A percentile compares a stretch with the other conserved stretches of the same genome.
phyloP scores from a whole-genome alignment of 2,888 invertebrate species.

The Pterobdella sp. region DNA sequence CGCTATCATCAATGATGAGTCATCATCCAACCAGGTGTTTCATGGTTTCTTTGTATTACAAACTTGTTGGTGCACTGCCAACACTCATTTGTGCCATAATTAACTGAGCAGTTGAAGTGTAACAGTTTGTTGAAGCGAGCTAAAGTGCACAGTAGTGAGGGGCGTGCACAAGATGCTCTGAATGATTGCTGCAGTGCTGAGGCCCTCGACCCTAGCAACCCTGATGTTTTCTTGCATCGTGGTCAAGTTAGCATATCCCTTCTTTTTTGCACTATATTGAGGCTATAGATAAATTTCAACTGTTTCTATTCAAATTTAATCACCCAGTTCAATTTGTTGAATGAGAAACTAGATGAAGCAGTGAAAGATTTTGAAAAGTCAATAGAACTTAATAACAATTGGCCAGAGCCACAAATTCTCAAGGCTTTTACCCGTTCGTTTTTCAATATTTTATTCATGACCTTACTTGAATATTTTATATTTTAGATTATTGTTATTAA shows the following conservation, averaged over 20 bases:
- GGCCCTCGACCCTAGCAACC: constrained; percentile 67
- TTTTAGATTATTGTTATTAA: background rate
- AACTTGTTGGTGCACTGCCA: background rate
- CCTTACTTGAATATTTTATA: background rate
- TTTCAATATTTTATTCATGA: background rate
- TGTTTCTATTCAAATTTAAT: background rate
- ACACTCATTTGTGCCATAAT: too few species aligned
- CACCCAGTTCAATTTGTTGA: background rate
- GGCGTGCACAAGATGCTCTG: constrained; percentile 56
- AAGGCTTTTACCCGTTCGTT: background rate
- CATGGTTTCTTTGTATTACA: constrained; percentile 32
- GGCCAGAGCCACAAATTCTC: background rate
- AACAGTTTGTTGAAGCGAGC: background rate
- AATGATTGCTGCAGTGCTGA: constrained; percentile 72
- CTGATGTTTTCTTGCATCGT: constrained; percentile 84
- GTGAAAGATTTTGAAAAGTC: background rate
- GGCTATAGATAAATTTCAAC: background rate
- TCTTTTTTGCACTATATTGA: background rate
- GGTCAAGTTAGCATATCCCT: constrained; percentile 58
- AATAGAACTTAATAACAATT: background rate
- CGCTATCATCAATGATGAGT: background rate
- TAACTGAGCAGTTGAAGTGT: background rate
- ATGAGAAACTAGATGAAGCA: background rate
- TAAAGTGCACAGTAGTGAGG: background rate
- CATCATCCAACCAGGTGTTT: background rate